These are phyloP conservation scores for Nylanderia fulva DNA, from an alignment of 1,140 invertebrate genomes.

Conservation along the genomic window DNA sequence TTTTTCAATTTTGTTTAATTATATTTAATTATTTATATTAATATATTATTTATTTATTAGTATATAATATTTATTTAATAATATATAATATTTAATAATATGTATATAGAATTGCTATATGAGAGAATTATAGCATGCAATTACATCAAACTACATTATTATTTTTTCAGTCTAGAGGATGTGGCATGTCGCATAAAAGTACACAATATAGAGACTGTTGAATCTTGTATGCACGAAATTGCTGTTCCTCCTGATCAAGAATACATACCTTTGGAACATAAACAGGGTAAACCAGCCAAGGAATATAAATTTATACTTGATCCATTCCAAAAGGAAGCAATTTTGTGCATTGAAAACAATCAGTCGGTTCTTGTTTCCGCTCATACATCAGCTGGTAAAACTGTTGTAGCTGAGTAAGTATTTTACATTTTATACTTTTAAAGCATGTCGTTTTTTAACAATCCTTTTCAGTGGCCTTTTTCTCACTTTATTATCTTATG, in stretches of 20 bases:
- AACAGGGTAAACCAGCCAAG: conserved; percentile 92
- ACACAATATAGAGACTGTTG: conserved; percentile 94
- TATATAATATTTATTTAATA: too few species aligned
- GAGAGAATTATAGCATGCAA: not conserved
- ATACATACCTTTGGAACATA: conserved; percentile 91
- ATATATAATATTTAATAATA: not conserved
- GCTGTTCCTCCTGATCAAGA: conserved; percentile 94
- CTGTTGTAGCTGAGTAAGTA: conserved; percentile 98
- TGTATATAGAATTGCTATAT: not conserved
- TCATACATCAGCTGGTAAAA: conserved; percentile 99
- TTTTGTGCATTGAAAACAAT: conserved; percentile 98
- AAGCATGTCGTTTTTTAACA: not conserved
- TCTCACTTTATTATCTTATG: conserved; percentile 1
- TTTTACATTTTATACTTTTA: conserved; percentile 63
- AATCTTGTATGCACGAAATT: conserved; percentile 97
- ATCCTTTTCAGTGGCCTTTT: conserved; percentile 20
- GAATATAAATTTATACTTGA: conserved; percentile 98
- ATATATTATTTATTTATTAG: too few species aligned
- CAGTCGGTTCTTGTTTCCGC: conserved; percentile 99
- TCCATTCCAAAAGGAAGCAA: conserved; percentile 99
- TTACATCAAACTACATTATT: conserved; percentile 44
- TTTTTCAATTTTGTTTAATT: too few species aligned
- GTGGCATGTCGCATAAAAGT: conserved; percentile 91
- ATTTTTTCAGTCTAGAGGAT: conserved; percentile 86
- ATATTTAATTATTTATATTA: not conserved